These are phyloP conservation scores for Steinernema carpocapsae DNA, from an alignment of 2,888 invertebrate species.

Conservation along the genomic window DNA sequence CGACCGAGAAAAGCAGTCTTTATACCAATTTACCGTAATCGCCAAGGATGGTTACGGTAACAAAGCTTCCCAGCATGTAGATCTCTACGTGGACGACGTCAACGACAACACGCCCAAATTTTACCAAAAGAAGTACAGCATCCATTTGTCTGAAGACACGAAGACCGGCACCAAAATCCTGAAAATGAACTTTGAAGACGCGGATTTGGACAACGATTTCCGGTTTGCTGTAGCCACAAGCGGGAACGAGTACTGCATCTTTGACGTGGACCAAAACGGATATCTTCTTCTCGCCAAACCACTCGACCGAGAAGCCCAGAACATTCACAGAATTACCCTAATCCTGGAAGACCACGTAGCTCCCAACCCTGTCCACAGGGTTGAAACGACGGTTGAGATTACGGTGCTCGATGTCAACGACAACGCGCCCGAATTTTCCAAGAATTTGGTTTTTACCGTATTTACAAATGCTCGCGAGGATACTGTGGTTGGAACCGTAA, in stretches of 20 bases:
- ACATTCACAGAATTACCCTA: conserved; percentile 17
- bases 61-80: conserved; percentile 2
- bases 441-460: conserved; percentile 16
- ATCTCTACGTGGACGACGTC: conserved; percentile 27
- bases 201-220: conserved; percentile 20
- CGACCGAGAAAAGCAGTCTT: background rate
- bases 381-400: conserved; percentile 23
- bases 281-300: background rate
- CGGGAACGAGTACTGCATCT: conserved; percentile 24
- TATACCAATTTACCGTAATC: conserved; percentile 23
- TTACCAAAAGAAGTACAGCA: background rate
- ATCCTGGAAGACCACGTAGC: conserved; percentile 27
- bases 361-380: conserved; percentile 15
- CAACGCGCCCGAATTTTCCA: conserved; percentile 1
- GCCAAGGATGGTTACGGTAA: conserved; percentile 29
- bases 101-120: conserved; percentile 8
- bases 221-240: conserved; percentile 3
- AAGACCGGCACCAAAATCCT: background rate
- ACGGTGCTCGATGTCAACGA: conserved; percentile 30
- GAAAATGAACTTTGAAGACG: background rate
- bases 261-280: background rate
- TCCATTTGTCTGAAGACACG: conserved; percentile 8
- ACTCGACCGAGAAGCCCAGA: conserved; percentile 13
- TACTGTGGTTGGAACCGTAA: conserved; percentile 15
- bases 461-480: conserved; percentile 4